Evolutionary conservation across 2,888 invertebrate species (phyloP).

Genomic region (Hyppa rectilinea): DNA sequence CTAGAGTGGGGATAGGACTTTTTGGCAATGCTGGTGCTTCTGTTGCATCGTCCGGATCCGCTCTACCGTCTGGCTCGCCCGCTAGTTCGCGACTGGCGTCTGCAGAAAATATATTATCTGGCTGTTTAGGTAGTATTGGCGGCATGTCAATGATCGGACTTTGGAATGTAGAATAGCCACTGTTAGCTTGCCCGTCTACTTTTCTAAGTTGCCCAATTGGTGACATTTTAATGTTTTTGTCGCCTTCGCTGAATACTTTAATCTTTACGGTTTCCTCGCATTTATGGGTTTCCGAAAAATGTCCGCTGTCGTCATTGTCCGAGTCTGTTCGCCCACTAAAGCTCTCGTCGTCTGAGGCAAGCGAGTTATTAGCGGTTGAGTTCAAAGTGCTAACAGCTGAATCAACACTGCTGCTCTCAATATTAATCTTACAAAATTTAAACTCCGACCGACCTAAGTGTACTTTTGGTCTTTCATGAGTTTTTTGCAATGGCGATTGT

Average conservation of each 20-base stretch:
- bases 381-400: slow-evolving; percentile 91
- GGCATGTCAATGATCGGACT: slow-evolving; percentile 88
- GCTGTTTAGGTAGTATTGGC: slow-evolving; percentile 84
- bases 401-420: slow-evolving; percentile 87
- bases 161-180: slow-evolving; percentile 88
- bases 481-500: slow-evolving; percentile 92
- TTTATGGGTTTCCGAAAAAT: slow-evolving; percentile 88
- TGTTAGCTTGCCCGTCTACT: slow-evolving; percentile 85
- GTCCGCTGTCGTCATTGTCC: slow-evolving; percentile 90
- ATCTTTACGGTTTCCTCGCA: slow-evolving; percentile 89
- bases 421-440: slow-evolving; percentile 89
- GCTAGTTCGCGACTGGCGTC: slow-evolving; percentile 94
- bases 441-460: slow-evolving; percentile 90
- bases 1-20: slow-evolving; percentile 92
- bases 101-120: slow-evolving; percentile 86
- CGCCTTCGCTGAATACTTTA: slow-evolving; percentile 86
- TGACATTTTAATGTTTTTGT: slow-evolving; percentile 86
- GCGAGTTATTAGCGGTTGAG: slow-evolving; percentile 89
- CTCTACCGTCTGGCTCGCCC: slow-evolving; percentile 96
- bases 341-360: slow-evolving; percentile 89
- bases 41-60: slow-evolving; percentile 94
- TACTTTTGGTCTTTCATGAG: slow-evolving; percentile 92
- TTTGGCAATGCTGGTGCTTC: slow-evolving; percentile 93
- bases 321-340: slow-evolving; percentile 90
- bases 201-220: slow-evolving; percentile 86